Percentiles rank a stretch among this genome's conserved stretches.
Evolutionary conservation across 2,888 invertebrate genomes (phyloP).

Genomic region (Drosophila anomalata): DNA sequence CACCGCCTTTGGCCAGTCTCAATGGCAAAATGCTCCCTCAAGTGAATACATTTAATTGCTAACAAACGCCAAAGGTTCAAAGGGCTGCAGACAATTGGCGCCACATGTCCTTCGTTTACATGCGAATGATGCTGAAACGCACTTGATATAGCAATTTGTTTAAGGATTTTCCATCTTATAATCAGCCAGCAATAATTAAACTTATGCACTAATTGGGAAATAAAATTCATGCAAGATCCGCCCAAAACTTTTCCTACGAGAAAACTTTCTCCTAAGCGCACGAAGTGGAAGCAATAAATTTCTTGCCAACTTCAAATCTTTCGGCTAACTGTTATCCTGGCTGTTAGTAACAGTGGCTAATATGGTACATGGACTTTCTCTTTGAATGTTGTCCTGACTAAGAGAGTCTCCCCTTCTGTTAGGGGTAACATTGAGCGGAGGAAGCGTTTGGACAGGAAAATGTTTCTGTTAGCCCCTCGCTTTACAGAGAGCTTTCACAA

Average conservation of each 20-base stretch:
- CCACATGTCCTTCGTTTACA: conserved; percentile 46
- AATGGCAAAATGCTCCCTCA: conserved; percentile 59
- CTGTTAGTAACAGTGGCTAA: not conserved
- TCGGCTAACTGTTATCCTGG: not conserved
- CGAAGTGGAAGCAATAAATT: conserved; percentile 13
- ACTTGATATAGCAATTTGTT: conserved; percentile 23
- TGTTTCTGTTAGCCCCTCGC: not conserved
- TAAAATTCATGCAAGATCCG: conserved; percentile 22
- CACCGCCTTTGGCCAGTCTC: conserved; percentile 21
- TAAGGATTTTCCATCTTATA: conserved; percentile 4
- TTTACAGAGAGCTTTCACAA: not conserved
- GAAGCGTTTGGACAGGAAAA: not conserved
- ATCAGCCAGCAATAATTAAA: conserved; percentile 25
- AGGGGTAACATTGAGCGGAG: not conserved
- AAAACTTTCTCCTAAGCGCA: not conserved
- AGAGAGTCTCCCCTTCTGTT: not conserved
- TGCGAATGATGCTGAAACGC: conserved; percentile 6
- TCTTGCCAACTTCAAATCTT: not conserved
- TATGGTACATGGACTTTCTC: not conserved
- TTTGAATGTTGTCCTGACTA: not conserved
- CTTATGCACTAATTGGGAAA: conserved; percentile 23
- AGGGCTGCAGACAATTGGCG: conserved; percentile 56
- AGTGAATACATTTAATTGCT: conserved; percentile 76
- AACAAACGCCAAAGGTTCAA: conserved; percentile 56
- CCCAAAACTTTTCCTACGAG: not conserved